Conservation (phyloP, 2,888 invertebrate species). For the Bruchidius siliquastri region DNA sequence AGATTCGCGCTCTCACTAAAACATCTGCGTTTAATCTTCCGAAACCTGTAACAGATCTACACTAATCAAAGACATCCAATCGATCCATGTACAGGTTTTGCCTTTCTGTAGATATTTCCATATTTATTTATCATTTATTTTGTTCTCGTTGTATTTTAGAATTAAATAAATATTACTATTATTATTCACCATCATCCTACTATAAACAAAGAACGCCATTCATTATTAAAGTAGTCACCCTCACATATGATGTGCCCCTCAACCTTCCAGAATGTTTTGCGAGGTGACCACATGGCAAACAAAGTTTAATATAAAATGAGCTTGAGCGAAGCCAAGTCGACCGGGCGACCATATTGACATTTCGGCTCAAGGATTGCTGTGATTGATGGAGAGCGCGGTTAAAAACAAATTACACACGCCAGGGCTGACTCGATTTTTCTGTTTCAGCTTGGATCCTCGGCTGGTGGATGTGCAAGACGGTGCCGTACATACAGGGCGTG, state of each 20-base stretch:
- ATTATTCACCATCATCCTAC: too few species aligned
- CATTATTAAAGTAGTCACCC: too few species aligned
- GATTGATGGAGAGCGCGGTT: not conserved
- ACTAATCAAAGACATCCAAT: too few species aligned
- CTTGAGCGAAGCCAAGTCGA: not conserved
- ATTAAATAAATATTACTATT: too few species aligned
- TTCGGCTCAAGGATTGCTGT: not conserved
- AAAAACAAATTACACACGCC: not conserved
- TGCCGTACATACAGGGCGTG: slow-evolving; percentile 92
- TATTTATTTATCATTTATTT: too few species aligned
- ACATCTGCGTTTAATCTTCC: too few species aligned
- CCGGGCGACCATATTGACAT: not conserved
- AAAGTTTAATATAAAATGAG: not conserved
- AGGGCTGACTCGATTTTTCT: slow-evolving; percentile 8
- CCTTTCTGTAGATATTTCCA: too few species aligned
- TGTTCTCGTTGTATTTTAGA: too few species aligned
- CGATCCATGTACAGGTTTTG: too few species aligned
- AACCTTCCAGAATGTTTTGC: not conserved
- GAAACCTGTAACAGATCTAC: too few species aligned
- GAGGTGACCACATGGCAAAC: not conserved
- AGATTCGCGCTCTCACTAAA: too few species aligned
- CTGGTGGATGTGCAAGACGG: slow-evolving; percentile 92
- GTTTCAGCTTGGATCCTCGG: slow-evolving; percentile 87
- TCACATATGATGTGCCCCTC: not conserved
- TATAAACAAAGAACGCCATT: too few species aligned